These are phyloP conservation scores for Callospermophilus lateralis DNA, from an alignment of 2,113 vertebrate species.

Conservation along the genomic window DNA sequence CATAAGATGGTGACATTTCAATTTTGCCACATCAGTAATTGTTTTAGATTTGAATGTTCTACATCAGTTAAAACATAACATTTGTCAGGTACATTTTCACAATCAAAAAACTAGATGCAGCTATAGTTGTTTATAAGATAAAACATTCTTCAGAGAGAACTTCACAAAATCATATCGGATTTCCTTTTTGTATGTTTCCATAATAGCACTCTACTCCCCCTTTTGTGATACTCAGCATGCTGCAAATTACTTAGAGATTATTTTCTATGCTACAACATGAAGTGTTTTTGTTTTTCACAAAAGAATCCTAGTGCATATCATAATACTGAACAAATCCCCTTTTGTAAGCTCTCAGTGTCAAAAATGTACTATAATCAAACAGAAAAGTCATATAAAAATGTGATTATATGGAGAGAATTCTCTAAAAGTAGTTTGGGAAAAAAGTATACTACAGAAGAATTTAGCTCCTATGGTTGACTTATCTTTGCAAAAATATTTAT, in stretches of 20 bases:
- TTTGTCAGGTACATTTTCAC: constrained; percentile 1
- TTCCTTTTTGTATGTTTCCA: neutral
- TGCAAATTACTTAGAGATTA: constrained; percentile 11
- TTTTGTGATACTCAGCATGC: neutral
- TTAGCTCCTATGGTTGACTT: neutral
- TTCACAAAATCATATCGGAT: neutral
- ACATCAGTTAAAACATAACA: neutral
- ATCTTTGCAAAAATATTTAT: constrained; percentile 5
- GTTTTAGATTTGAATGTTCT: neutral
- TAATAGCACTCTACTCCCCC: neutral
- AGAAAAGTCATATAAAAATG: constrained; percentile 26
- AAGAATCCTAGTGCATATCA: neutral
- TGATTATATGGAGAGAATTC: neutral
- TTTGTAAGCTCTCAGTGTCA: neutral
- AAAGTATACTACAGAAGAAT: neutral
- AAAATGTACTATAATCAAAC: neutral
- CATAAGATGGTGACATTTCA: neutral
- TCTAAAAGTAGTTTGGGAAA: neutral
- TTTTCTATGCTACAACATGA: neutral
- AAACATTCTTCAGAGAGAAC: neutral
- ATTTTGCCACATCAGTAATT: neutral
- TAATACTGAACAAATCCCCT: neutral
- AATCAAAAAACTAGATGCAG: neutral
- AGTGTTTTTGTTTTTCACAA: neutral
- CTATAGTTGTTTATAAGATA: neutral